Conservation (phyloP, 2,888 invertebrate genomes). For the Drosophila atripex region DNA sequence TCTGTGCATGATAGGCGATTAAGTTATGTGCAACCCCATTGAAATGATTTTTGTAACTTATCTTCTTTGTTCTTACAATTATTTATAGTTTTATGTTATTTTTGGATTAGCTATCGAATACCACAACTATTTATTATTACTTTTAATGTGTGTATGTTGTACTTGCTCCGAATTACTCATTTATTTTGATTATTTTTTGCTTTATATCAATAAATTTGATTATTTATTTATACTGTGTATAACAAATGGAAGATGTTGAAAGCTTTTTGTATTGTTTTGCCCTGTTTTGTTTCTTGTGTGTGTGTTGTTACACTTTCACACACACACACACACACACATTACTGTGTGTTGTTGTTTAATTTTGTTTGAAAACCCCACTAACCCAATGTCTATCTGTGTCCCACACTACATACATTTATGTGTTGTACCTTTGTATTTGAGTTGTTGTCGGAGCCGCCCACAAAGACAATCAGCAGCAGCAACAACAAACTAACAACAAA, state of each 20-base stretch:
- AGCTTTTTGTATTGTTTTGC: slow-evolving; percentile 36
- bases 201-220: slow-evolving; percentile 38
- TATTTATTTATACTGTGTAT: slow-evolving; percentile 40
- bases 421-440: slow-evolving; percentile 12
- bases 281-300: neutral
- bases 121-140: slow-evolving; percentile 14
- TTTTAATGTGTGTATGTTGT: slow-evolving; percentile 25
- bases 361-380: slow-evolving; percentile 22
- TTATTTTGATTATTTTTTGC: slow-evolving; percentile 10
- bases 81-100: slow-evolving; percentile 14
- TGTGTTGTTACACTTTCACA: slow-evolving; percentile 5
- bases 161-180: slow-evolving; percentile 17
- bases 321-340: slow-evolving; percentile 10
- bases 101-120: slow-evolving; percentile 24
- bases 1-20: slow-evolving; percentile 2
- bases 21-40: neutral
- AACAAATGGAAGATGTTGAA: slow-evolving; percentile 24
- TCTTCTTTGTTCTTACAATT: neutral
- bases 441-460: slow-evolving; percentile 16
- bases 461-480: slow-evolving; percentile 17
- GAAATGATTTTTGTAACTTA: no score
- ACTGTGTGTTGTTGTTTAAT: slow-evolving; percentile 34
- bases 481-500: slow-evolving; percentile 18
- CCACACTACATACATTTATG: slow-evolving; percentile 18
- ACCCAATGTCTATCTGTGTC: slow-evolving; percentile 18